These are phyloP conservation scores for Patella vulgata DNA, from an alignment of 1,140 invertebrate species.

Conservation along the genomic window DNA sequence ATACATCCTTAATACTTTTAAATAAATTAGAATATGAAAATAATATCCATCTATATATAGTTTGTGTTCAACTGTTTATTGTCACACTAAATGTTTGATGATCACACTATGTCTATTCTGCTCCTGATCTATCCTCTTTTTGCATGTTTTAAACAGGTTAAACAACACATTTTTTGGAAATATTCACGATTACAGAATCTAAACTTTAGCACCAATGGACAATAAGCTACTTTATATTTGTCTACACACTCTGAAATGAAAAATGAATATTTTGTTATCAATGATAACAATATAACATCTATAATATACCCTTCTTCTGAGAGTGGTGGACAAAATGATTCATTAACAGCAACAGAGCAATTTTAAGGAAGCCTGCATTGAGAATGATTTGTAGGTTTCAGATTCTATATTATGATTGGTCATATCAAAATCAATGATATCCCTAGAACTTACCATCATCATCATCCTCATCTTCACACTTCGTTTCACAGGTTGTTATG, in stretches of 20 bases:
- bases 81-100: too few relatives aligned
- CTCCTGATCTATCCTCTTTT: slow-evolving; percentile 6
- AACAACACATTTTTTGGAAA: slow-evolving; percentile 57
- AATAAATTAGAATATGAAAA: too few relatives aligned
- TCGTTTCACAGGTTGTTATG: slow-evolving; percentile 39
- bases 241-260: slow-evolving; percentile 50
- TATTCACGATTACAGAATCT: slow-evolving; percentile 52
- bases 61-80: too few relatives aligned
- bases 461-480: slow-evolving; percentile 24
- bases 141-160: slow-evolving; percentile 36
- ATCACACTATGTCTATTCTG: too few relatives aligned
- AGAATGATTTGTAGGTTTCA: too few relatives aligned
- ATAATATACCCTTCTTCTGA: neutral
- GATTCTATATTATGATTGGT: too few relatives aligned
- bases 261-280: too few relatives aligned
- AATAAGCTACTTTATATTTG: slow-evolving; percentile 51
- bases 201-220: slow-evolving; percentile 54
- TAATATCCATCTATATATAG: too few relatives aligned
- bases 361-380: neutral
- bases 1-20: too few relatives aligned
- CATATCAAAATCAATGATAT: too few relatives aligned
- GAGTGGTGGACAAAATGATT: neutral
- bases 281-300: neutral
- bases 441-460: slow-evolving; percentile 11
- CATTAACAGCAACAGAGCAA: neutral